Evolutionary conservation across 2,797 vertebrate species (phyloP).

Genomic region (Psittacula derbiana): DNA sequence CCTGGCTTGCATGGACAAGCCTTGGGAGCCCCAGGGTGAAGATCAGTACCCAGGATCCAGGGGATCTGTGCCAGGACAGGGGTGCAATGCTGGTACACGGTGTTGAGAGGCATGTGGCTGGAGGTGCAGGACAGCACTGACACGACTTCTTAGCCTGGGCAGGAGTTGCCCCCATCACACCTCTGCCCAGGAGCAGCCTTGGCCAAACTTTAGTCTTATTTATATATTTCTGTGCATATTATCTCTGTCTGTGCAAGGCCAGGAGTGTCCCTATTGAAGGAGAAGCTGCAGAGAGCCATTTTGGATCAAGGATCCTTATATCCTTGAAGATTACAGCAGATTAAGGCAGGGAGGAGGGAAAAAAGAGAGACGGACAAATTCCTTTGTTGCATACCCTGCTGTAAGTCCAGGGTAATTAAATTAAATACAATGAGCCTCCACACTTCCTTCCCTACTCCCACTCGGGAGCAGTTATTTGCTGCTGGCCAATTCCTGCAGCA

Average conservation of each 20-base stretch:
- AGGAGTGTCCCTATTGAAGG: background rate
- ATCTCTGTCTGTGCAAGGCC: background rate
- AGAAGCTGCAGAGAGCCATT: rapidly evolving
- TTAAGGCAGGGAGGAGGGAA: background rate
- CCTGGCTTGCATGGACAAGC: background rate
- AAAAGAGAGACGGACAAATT: background rate
- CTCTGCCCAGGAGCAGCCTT: background rate
- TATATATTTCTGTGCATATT: background rate
- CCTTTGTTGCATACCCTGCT: background rate
- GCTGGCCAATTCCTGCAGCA: background rate
- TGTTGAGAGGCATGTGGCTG: background rate
- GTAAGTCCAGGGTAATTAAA: constrained; percentile 23
- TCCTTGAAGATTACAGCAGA: background rate
- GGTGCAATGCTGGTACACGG: background rate
- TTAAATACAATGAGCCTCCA: constrained; percentile 20
- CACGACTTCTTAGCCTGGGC: background rate
- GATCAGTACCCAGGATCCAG: background rate
- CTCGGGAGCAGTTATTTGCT: constrained; percentile 4
- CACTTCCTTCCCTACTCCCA: background rate
- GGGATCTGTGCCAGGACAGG: rapidly evolving
- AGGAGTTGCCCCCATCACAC: background rate
- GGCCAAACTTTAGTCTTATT: background rate
- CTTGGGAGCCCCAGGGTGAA: background rate
- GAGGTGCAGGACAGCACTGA: background rate
- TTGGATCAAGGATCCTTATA: background rate